Percentiles rank a stretch among this genome's conserved stretches.
Conservation (phyloP, 2,888 invertebrate species). For the Punctoribates punctum region DNA sequence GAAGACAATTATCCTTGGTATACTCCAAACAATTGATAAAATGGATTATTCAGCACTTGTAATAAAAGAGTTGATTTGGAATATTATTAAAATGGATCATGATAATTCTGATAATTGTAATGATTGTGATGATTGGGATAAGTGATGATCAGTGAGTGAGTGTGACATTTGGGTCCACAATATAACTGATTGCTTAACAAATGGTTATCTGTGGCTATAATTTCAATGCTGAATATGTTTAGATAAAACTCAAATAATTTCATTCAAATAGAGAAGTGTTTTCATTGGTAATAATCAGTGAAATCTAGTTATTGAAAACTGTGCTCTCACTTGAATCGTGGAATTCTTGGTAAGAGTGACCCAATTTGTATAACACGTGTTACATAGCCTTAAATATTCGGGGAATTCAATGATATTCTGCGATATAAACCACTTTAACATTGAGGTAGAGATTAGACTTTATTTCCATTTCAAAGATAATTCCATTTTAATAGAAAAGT, state of each 20-base stretch:
- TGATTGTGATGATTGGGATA: too few species aligned
- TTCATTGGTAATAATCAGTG: background rate
- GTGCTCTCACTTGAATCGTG: background rate
- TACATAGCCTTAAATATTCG: slow-evolving; percentile 26
- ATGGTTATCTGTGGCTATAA: background rate
- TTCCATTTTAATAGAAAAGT: background rate
- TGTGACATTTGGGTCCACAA: background rate
- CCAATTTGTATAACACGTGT: slow-evolving; percentile 34
- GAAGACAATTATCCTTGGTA: too few species aligned
- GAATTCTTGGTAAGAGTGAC: background rate
- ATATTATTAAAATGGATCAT: too few species aligned
- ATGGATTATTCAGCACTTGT: too few species aligned
- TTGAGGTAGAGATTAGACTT: background rate
- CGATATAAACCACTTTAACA: slow-evolving; percentile 6
- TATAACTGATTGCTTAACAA: background rate
- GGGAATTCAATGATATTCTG: background rate
- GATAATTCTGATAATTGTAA: too few species aligned
- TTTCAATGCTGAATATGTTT: slow-evolving; percentile 9
- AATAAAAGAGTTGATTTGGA: too few species aligned
- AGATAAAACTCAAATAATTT: background rate
- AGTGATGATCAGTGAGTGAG: background rate
- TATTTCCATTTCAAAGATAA: background rate
- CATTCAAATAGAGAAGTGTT: background rate
- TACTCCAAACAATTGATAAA: too few species aligned
- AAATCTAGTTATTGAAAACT: background rate